These are phyloP conservation scores for Pseudochirops corinnae DNA, from an alignment of 2,797 vertebrate species.

Conservation along the genomic window DNA sequence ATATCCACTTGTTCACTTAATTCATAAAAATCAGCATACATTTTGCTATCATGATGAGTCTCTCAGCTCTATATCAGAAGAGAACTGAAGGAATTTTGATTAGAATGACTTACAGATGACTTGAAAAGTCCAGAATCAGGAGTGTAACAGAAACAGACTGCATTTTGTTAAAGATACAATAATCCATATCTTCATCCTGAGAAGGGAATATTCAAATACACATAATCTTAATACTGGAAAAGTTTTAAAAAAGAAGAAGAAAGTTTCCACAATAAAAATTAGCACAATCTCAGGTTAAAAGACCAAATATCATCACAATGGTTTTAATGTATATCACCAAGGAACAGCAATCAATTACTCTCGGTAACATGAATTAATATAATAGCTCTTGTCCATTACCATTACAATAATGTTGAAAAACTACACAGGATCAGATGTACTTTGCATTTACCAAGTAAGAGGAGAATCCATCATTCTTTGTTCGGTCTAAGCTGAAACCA, in stretches of 20 bases:
- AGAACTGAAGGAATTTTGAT: neutral
- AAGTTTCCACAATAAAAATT: neutral
- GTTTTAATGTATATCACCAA: fast-evolving
- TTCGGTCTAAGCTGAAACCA: slow-evolving; percentile 90
- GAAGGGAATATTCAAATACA: slow-evolving; percentile 44
- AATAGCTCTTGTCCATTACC: neutral
- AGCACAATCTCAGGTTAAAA: fast-evolving
- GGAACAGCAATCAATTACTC: neutral
- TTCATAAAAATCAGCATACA: neutral
- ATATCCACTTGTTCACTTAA: neutral
- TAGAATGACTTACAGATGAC: slow-evolving; percentile 84
- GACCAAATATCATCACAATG: neutral
- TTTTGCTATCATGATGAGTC: neutral
- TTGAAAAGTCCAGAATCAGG: slow-evolving; percentile 86
- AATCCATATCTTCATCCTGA: slow-evolving; percentile 90
- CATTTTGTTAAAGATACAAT: slow-evolving; percentile 88
- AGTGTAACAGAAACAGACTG: slow-evolving; percentile 86
- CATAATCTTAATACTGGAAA: neutral
- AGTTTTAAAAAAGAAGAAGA: neutral
- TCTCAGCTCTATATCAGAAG: neutral
- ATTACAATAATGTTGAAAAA: neutral
- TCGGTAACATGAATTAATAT: neutral
- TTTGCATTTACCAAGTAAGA: slow-evolving; percentile 88
- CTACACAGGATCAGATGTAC: neutral
- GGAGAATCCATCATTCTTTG: slow-evolving; percentile 90